These are phyloP conservation scores for Amphiprion percula DNA, from an alignment of 2,113 vertebrate species.

Conservation along the genomic window DNA sequence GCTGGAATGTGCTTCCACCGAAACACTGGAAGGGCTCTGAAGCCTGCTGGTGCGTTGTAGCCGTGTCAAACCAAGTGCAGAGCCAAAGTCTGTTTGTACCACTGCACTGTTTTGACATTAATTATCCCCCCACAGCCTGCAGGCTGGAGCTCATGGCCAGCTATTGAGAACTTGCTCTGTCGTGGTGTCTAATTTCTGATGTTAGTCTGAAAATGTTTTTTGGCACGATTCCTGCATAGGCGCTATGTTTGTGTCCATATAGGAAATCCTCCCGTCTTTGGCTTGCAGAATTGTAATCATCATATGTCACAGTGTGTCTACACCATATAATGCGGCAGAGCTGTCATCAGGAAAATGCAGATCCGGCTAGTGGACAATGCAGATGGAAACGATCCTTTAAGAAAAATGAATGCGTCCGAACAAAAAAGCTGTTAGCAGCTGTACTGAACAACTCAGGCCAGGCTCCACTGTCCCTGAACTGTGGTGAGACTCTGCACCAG, in stretches of 20 bases:
- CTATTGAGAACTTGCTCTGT: constrained; percentile 13
- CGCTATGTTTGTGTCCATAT: constrained; percentile 14
- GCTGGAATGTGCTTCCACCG: constrained; percentile 80
- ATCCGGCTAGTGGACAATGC: neutral
- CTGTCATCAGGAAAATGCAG: neutral
- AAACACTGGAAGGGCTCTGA: constrained; percentile 69
- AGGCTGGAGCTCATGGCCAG: constrained; percentile 38
- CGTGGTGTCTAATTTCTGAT: constrained; percentile 36
- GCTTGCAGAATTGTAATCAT: neutral
- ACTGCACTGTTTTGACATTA: constrained; percentile 82
- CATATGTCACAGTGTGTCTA: neutral
- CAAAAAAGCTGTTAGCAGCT: constrained; percentile 45
- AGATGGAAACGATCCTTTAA: constrained; percentile 4
- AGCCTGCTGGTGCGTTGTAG: constrained; percentile 74
- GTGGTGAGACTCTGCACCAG: constrained; percentile 34
- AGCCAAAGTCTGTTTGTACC: constrained; percentile 65
- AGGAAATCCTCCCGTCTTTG: neutral
- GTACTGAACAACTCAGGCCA: constrained; percentile 23
- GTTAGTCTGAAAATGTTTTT: constrained; percentile 32
- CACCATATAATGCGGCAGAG: neutral
- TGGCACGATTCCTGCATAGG: neutral
- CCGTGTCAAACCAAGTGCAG: constrained; percentile 67
- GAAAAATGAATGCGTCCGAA: constrained; percentile 13
- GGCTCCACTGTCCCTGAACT: constrained; percentile 38
- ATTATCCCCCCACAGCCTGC: constrained; percentile 76